These are phyloP conservation scores for Rhamphomyia laevipes DNA, from an alignment of 2,888 invertebrate species.

Conservation along the genomic window DNA sequence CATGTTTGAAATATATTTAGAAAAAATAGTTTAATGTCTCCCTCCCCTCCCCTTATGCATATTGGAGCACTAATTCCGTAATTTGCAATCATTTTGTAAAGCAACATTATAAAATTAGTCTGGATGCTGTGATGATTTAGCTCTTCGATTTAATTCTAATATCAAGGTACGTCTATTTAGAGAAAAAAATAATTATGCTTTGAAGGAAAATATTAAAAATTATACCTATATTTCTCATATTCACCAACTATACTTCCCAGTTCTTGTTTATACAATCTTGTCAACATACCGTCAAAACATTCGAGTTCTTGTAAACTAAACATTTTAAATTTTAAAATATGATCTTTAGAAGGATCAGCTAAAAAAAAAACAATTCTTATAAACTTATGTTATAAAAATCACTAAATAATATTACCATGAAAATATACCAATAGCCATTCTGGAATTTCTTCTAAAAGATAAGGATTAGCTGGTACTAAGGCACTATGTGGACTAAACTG, in stretches of 20 bases:
- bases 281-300: slow-evolving; percentile 91
- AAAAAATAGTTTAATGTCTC: too few species aligned
- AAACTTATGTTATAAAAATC: background rate
- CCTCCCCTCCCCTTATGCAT: too few species aligned
- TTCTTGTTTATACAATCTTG: slow-evolving; percentile 89
- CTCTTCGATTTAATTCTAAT: background rate
- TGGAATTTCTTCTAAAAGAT: slow-evolving; percentile 89
- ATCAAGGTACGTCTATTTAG: background rate
- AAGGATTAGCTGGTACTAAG: slow-evolving; percentile 85
- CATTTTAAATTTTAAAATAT: slow-evolving; percentile 91
- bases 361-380: slow-evolving; percentile 19
- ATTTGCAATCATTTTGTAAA: too few species aligned
- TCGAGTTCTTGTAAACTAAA: slow-evolving; percentile 89
- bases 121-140: background rate
- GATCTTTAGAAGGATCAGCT: slow-evolving; percentile 84
- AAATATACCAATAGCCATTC: slow-evolving; percentile 92
- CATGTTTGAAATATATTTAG: too few species aligned
- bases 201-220: slow-evolving; percentile 3
- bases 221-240: slow-evolving; percentile 82
- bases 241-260: slow-evolving; percentile 91
- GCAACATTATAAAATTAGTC: too few species aligned
- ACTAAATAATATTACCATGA: slow-evolving; percentile 40
- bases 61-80: too few species aligned
- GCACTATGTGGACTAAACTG: slow-evolving; percentile 79
- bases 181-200: too few species aligned